Evolutionary conservation across 1,140 invertebrate species (phyloP).

Genomic region (Brachionus manjavacas): DNA sequence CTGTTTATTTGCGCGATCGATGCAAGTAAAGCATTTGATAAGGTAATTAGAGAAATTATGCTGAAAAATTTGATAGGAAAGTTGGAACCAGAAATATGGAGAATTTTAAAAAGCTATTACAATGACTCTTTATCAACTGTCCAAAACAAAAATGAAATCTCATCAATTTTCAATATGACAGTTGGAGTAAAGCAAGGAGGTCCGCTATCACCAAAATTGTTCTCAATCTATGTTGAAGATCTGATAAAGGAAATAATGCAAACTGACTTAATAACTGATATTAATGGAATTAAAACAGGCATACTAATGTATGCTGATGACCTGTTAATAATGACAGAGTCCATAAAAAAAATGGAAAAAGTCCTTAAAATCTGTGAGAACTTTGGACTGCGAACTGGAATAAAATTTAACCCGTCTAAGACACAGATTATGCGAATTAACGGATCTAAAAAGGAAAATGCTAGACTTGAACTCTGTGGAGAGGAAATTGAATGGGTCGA

Average conservation of each 20-base stretch:
- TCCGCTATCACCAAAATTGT: not conserved
- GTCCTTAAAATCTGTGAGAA: not conserved
- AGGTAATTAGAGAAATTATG: not conserved
- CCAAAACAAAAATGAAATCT: not conserved
- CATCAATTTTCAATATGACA: not conserved
- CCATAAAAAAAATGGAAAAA: not conserved
- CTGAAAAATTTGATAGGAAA: not conserved
- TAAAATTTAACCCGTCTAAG: not conserved
- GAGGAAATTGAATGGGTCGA: not conserved
- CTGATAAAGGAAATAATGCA: not conserved
- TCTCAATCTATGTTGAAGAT: not conserved
- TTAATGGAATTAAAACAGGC: not conserved
- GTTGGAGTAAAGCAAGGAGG: not conserved
- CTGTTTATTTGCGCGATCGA: slow-evolving; percentile 1
- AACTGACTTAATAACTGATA: not conserved
- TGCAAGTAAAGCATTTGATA: not conserved
- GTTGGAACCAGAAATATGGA: not conserved
- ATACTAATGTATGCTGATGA: not conserved
- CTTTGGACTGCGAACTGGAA: not conserved
- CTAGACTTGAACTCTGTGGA: not conserved
- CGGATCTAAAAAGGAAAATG: not conserved
- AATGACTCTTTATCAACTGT: not conserved
- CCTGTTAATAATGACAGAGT: not conserved
- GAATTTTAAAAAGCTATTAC: not conserved
- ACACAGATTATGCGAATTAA: not conserved